phyloP scores from a whole-genome alignment of 2,797 vertebrate species.

The Natrix natrix region DNA sequence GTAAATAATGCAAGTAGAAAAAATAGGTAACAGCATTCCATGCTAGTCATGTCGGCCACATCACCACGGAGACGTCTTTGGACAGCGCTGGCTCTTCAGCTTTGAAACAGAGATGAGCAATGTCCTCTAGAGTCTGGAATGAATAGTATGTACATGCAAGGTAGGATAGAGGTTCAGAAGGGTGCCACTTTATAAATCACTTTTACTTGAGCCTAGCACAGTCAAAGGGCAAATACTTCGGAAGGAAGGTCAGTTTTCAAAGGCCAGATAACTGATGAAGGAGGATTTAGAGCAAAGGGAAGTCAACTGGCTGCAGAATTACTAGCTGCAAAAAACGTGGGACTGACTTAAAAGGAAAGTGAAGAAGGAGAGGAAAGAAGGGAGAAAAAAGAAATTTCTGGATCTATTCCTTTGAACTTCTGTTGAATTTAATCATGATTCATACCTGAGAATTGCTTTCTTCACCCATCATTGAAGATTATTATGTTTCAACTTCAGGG shows the following conservation, averaged over 20 bases:
- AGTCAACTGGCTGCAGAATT: neutral
- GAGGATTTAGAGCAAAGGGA: rapidly evolving
- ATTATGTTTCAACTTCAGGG: neutral
- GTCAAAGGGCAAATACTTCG: neutral
- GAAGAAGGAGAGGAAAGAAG: neutral
- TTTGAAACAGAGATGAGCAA: too few relatives aligned
- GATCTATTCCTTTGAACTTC: neutral
- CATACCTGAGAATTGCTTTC: neutral
- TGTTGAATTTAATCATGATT: neutral
- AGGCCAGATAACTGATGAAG: rapidly evolving
- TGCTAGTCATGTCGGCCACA: too few relatives aligned
- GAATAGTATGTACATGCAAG: too few relatives aligned
- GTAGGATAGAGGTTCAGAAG: neutral
- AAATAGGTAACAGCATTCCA: too few relatives aligned
- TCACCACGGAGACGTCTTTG: too few relatives aligned
- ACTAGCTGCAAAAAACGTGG: rapidly evolving
- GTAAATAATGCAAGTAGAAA: too few relatives aligned
- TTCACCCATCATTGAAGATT: neutral
- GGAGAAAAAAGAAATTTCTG: neutral
- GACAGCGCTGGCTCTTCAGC: too few relatives aligned
- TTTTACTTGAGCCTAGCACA: neutral
- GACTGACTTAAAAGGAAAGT: neutral
- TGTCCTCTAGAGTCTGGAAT: too few relatives aligned
- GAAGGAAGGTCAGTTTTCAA: constrained; percentile 7
- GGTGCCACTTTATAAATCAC: neutral